Percentiles rank a stretch among this genome's conserved stretches.
Conservation (phyloP, 2,113 vertebrate species). For the Amphilophus citrinellus region DNA sequence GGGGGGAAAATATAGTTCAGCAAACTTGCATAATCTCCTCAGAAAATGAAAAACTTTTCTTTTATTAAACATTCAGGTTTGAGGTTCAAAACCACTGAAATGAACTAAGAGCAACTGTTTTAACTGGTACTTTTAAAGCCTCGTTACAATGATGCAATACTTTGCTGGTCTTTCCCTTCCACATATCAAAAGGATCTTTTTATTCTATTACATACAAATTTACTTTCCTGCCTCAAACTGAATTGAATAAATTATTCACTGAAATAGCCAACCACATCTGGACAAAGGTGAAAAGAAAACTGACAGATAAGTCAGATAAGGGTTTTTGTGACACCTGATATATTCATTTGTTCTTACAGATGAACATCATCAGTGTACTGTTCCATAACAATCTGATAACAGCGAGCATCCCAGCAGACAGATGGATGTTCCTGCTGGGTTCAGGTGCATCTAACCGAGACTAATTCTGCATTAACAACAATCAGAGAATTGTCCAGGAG, state of each 20-base stretch:
- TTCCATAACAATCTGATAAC: constrained; percentile 19
- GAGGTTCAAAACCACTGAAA: background rate
- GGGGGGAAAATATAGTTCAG: too few relatives aligned
- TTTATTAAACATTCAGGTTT: background rate
- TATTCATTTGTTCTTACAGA: constrained; percentile 36
- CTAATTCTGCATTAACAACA: constrained; percentile 59
- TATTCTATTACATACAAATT: constrained; percentile 4
- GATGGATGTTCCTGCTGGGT: constrained; percentile 25
- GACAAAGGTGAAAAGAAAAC: constrained; percentile 30
- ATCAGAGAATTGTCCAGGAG: constrained; percentile 46
- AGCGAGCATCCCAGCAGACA: constrained; percentile 31
- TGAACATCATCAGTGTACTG: constrained; percentile 24
- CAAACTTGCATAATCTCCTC: background rate
- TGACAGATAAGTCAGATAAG: constrained; percentile 12
- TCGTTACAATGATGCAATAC: background rate
- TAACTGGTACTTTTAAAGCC: background rate
- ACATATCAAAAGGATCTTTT: background rate
- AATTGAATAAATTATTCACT: background rate
- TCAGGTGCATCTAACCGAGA: constrained; percentile 34
- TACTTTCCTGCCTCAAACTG: background rate
- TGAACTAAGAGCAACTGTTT: background rate
- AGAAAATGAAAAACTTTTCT: background rate
- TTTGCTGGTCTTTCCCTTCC: background rate
- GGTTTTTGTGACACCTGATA: constrained; percentile 39
- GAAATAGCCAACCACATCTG: background rate